phyloP scores from a whole-genome alignment of 2,888 invertebrate species.

The Didymodactylos carnosus region DNA sequence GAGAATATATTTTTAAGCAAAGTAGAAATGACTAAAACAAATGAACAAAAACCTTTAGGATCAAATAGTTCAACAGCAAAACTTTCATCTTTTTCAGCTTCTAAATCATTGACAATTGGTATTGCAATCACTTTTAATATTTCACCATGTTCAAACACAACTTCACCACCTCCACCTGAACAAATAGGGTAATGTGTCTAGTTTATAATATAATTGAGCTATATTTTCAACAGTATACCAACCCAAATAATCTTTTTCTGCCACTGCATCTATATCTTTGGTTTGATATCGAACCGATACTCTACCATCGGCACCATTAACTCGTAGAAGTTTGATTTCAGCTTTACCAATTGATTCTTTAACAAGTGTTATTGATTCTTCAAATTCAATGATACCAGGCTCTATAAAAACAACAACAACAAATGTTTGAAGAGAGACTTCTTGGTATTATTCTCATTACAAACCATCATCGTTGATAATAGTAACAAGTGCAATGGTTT shows the following conservation, averaged over 20 bases:
- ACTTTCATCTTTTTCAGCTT: conserved; percentile 43
- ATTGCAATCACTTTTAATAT: conserved; percentile 24
- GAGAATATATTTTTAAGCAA: too few species aligned
- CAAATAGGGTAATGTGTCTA: conserved; percentile 21
- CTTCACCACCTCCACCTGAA: conserved; percentile 18
- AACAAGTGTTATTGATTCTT: conserved; percentile 40
- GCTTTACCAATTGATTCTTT: conserved; percentile 40
- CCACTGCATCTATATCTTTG: conserved; percentile 41
- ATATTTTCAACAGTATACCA: too few species aligned
- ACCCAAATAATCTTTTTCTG: conserved; percentile 39
- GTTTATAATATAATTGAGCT: conserved; percentile 23
- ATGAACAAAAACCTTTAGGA: conserved; percentile 11
- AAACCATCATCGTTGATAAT: conserved; percentile 44
- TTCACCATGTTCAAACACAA: conserved; percentile 27
- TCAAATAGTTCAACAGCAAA: conserved; percentile 40
- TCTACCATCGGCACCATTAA: conserved; percentile 41
- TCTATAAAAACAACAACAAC: conserved; percentile 35
- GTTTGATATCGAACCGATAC: conserved; percentile 40
- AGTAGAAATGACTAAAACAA: too few species aligned
- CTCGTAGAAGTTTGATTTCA: conserved; percentile 36
- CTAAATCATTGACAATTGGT: conserved; percentile 25
- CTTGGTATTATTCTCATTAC: conserved; percentile 19
- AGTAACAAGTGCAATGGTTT: conserved; percentile 41
- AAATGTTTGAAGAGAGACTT: too few species aligned
- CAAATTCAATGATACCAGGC: conserved; percentile 41